Evolutionary conservation across 2,797 vertebrate genomes (phyloP).

Genomic region (Epinephelus coioides): DNA sequence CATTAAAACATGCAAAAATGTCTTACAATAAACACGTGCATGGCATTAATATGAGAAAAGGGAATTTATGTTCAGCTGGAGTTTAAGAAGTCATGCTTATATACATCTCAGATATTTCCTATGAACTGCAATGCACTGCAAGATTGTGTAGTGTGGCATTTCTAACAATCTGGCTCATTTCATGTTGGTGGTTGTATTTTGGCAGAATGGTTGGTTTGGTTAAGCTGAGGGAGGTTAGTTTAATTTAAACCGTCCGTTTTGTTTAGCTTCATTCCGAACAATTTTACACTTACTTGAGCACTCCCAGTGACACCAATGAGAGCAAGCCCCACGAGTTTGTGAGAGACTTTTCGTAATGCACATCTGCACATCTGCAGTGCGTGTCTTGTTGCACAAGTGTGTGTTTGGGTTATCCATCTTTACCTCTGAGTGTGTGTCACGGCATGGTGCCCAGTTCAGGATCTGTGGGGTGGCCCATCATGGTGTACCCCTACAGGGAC

Average conservation of each 20-base stretch:
- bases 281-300: conserved; percentile 8
- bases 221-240: not conserved
- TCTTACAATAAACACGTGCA: conserved; percentile 8
- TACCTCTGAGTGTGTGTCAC: conserved; percentile 23
- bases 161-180: conserved; percentile 20
- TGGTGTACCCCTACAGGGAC: conserved; percentile 48
- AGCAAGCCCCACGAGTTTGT: not conserved
- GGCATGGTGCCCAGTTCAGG: conserved; percentile 43
- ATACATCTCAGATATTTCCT: conserved; percentile 19
- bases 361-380: conserved; percentile 15
- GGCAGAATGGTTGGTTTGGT: conserved; percentile 16
- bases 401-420: conserved; percentile 13
- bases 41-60: conserved; percentile 1
- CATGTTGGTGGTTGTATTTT: conserved; percentile 11
- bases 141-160: conserved; percentile 6
- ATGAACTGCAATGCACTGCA: conserved; percentile 13
- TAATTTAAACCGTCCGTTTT: conserved; percentile 32
- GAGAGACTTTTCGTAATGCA: conserved; percentile 3
- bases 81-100: conserved; percentile 16
- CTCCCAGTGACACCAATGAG: conserved; percentile 9
- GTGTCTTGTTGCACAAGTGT: conserved; percentile 13
- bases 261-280: conserved; percentile 6
- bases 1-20: not conserved
- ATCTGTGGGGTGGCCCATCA: conserved; percentile 38
- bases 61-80: not conserved